These are phyloP conservation scores for Dinomys branickii DNA, from an alignment of 2,113 vertebrate species.

Conservation along the genomic window DNA sequence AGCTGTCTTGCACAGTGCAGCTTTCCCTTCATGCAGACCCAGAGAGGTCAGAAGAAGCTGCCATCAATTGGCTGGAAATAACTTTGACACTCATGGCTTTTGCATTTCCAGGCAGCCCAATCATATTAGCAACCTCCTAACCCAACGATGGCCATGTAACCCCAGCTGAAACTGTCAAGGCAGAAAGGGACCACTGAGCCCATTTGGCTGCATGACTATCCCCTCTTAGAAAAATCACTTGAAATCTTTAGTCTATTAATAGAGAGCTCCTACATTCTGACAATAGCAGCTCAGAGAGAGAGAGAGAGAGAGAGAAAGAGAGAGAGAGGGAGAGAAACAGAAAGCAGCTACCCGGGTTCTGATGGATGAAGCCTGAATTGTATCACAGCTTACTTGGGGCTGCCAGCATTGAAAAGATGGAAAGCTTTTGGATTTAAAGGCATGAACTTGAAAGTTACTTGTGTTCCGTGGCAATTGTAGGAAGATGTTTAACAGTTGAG, in stretches of 20 bases:
- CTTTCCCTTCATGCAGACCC: background rate
- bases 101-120: background rate
- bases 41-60: background rate
- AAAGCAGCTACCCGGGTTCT: background rate
- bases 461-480: background rate
- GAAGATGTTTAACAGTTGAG: conserved; percentile 5
- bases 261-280: conserved; percentile 51
- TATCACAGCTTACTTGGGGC: conserved; percentile 13
- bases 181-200: background rate
- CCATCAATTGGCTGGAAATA: conserved; percentile 9
- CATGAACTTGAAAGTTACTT: conserved; percentile 30
- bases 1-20: background rate
- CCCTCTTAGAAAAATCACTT: conserved; percentile 29
- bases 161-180: conserved; percentile 6
- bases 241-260: conserved; percentile 74
- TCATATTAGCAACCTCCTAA: conserved; percentile 39
- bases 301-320: background rate
- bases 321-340: too few species aligned
- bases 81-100: conserved; percentile 51
- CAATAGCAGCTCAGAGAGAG: conserved; percentile 33
- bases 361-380: background rate
- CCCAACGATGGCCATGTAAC: background rate
- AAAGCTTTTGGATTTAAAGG: conserved; percentile 52
- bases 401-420: background rate
- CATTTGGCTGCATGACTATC: background rate